Conservation (phyloP, 2,113 vertebrate genomes). For the Panthera leo region DNA sequence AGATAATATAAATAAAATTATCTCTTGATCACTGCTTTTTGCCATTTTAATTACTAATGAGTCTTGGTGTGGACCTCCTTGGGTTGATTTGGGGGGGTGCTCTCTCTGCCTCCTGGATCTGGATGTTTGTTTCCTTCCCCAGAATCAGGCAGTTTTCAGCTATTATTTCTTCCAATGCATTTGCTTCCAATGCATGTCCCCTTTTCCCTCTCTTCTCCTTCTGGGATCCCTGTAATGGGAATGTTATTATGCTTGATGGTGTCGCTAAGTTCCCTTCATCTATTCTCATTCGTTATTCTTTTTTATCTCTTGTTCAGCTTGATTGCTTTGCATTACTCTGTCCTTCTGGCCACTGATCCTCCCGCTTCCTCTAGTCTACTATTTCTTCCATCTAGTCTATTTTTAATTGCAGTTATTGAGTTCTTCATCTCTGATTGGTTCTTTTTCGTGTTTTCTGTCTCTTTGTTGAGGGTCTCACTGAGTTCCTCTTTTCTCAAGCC, state of each 20-base stretch:
- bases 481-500: not conserved
- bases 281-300: not conserved
- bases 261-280: not conserved
- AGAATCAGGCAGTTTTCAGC: not conserved
- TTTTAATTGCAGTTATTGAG: not conserved
- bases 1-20: not conserved
- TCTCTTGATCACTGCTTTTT: not conserved
- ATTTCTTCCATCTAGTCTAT: not conserved
- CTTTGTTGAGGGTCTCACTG: not conserved
- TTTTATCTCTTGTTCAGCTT: not conserved
- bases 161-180: not conserved
- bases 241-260: not conserved
- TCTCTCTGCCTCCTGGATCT: not conserved
- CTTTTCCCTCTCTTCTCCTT: not conserved
- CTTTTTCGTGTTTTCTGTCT: not conserved
- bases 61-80: not conserved
- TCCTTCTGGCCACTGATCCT: not conserved
- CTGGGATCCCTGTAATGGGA: not conserved
- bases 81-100: not conserved
- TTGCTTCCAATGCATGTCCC: not conserved
- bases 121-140: not conserved
- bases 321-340: not conserved
- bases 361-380: not conserved
- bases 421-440: not conserved
- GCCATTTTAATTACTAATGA: not conserved